phyloP scores from a whole-genome alignment of 2,888 invertebrate genomes.

The Diachrysia chrysitis region DNA sequence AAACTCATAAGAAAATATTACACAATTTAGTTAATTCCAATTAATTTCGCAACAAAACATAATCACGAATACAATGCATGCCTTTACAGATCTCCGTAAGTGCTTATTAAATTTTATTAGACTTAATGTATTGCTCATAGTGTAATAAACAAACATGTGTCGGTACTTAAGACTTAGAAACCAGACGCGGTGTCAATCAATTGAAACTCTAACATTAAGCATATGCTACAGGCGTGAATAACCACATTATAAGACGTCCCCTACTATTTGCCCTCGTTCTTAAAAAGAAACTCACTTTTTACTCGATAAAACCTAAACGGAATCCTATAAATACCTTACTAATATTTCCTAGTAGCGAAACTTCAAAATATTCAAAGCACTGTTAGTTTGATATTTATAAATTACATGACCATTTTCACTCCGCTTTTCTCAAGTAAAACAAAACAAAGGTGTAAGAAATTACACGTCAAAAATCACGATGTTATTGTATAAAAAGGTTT shows the following conservation, averaged over 20 bases:
- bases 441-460: neutral
- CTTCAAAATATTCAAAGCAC: no score
- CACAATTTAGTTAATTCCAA: neutral
- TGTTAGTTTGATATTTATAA: no score
- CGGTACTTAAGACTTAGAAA: conserved; percentile 68
- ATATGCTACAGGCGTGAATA: conserved; percentile 83
- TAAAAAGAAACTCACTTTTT: neutral
- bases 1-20: neutral
- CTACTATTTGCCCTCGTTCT: conserved; percentile 61
- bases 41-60: conserved; percentile 38
- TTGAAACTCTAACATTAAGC: conserved; percentile 84
- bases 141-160: conserved; percentile 63
- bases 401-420: no score
- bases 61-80: conserved; percentile 29
- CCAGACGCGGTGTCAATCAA: conserved; percentile 86
- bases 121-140: conserved; percentile 66
- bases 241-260: conserved; percentile 70
- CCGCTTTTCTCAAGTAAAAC: neutral
- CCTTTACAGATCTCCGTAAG: conserved; percentile 40
- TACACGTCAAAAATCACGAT: neutral
- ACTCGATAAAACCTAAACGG: conserved; percentile 18
- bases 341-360: no score
- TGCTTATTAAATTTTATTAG: conserved; percentile 69
- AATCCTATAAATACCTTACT: neutral
- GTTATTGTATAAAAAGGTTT: neutral